Conservation (phyloP, 2,888 invertebrate genomes). For the Perizoma flavofasciatum region DNA sequence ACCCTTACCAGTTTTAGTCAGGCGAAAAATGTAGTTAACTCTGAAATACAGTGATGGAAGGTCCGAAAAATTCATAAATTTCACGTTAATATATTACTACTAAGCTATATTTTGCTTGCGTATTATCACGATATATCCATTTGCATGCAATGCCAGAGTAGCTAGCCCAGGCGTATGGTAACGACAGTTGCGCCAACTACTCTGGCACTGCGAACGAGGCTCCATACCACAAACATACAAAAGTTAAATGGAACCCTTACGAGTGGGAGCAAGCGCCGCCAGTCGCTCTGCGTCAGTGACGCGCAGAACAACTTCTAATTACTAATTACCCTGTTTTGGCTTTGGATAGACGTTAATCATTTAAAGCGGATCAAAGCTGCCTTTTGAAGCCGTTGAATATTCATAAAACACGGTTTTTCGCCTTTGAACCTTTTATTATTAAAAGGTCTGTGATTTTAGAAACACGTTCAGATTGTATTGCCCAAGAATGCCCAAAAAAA, state of each 20-base stretch:
- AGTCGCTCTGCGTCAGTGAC: conserved; percentile 11
- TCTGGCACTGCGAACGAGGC: background rate
- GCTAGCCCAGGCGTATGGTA: too few relatives aligned
- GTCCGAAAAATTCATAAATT: too few relatives aligned
- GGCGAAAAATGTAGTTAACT: too few relatives aligned
- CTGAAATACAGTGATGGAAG: too few relatives aligned
- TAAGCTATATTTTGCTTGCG: too few relatives aligned
- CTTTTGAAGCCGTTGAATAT: conserved; percentile 9
- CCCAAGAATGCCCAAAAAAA: too few relatives aligned
- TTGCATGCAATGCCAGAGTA: too few relatives aligned
- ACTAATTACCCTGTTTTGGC: conserved; percentile 28
- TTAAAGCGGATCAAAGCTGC: conserved; percentile 27
- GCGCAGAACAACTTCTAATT: conserved; percentile 23
- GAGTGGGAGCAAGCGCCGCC: background rate
- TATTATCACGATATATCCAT: too few relatives aligned
- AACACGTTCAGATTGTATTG: too few relatives aligned
- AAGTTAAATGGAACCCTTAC: conserved; percentile 30
- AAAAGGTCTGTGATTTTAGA: background rate
- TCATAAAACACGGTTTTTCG: background rate
- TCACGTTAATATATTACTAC: too few relatives aligned
- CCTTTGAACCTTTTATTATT: background rate
- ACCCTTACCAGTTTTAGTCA: too few relatives aligned
- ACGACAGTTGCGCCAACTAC: too few relatives aligned
- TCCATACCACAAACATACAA: conserved; percentile 9
- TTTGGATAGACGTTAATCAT: conserved; percentile 24